phyloP scores from a whole-genome alignment of 2,888 invertebrate genomes.

The Pseudococcus viburni region DNA sequence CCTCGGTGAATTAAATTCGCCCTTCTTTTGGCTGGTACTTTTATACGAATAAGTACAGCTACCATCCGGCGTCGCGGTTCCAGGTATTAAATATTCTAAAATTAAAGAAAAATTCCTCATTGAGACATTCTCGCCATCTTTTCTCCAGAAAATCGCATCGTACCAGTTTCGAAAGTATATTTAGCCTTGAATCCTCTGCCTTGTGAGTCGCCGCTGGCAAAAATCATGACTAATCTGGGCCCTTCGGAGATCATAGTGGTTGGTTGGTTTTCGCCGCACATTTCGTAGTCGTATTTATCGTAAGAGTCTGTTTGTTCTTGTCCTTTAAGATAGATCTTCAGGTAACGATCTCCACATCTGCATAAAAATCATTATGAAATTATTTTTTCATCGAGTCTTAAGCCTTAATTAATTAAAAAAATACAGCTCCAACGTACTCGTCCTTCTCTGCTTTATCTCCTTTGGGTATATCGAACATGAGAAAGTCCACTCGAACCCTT shows the following conservation, averaged over 20 bases:
- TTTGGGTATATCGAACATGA: constrained; percentile 91
- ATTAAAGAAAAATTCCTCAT: no score
- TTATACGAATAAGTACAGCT: constrained; percentile 93
- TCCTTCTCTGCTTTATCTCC: constrained; percentile 85
- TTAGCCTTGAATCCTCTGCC: constrained; percentile 93
- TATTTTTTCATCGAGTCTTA: no score
- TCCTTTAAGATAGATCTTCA: constrained; percentile 91
- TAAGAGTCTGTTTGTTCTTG: constrained; percentile 93
- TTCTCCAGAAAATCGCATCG: constrained; percentile 46
- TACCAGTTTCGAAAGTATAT: constrained; percentile 88
- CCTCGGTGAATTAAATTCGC: constrained; percentile 95
- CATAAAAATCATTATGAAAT: neutral
- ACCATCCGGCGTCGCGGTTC: constrained; percentile 92
- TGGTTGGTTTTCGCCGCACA: constrained; percentile 89
- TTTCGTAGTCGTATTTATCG: constrained; percentile 92
- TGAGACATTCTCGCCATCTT: neutral
- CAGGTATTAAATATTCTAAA: constrained; percentile 92
- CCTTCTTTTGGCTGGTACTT: constrained; percentile 87
- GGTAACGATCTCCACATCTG: constrained; percentile 90
- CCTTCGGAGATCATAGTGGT: constrained; percentile 85
- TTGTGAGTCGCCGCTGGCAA: constrained; percentile 92
- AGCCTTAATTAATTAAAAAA: no score
- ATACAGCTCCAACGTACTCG: constrained; percentile 78
- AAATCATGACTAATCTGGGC: constrained; percentile 93
- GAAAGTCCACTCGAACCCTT: constrained; percentile 90